Percentiles rank a stretch among this genome's conserved stretches.
Conservation (phyloP, 1,140 invertebrate species). For the Euwallacea fornicatus region DNA sequence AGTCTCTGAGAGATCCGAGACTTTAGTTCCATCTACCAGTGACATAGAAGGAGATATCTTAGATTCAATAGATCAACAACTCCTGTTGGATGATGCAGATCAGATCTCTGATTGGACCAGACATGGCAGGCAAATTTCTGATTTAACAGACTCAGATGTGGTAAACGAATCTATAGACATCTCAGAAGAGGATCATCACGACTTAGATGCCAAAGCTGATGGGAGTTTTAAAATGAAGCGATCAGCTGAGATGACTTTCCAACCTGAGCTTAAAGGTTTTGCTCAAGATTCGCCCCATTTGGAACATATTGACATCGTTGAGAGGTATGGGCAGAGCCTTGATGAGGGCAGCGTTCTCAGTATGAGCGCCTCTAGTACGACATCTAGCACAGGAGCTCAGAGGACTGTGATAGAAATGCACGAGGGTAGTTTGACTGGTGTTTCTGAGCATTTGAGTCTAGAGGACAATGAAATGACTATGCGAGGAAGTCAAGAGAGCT, state of each 20-base stretch:
- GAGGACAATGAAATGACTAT: slow-evolving; percentile 44
- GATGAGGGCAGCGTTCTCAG: slow-evolving; percentile 61
- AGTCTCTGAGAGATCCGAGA: slow-evolving; percentile 87
- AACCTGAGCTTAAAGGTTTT: slow-evolving; percentile 63
- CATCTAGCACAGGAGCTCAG: slow-evolving; percentile 57
- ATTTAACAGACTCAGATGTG: slow-evolving; percentile 44
- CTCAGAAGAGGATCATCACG: slow-evolving; percentile 57
- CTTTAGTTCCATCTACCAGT: slow-evolving; percentile 75
- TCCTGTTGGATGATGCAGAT: slow-evolving; percentile 40
- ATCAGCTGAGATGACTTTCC: slow-evolving; percentile 88
- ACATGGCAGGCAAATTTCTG: slow-evolving; percentile 39
- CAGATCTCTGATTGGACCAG: slow-evolving; percentile 35
- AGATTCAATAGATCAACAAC: slow-evolving; percentile 51
- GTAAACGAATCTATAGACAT: slow-evolving; percentile 52
- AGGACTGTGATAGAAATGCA: slow-evolving; percentile 60
- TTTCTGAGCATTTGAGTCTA: slow-evolving; percentile 53
- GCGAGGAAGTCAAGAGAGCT: slow-evolving; percentile 44
- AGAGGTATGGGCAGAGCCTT: slow-evolving; percentile 59
- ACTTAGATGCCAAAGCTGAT: slow-evolving; percentile 47
- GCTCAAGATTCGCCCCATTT: slow-evolving; percentile 46
- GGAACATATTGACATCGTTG: slow-evolving; percentile 40
- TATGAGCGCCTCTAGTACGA: slow-evolving; percentile 60
- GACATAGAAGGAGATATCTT: slow-evolving; percentile 57
- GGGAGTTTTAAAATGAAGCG: slow-evolving; percentile 76
- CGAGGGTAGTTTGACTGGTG: slow-evolving; percentile 55